Conservation (phyloP, 2,888 invertebrate species). For the Tetranychus piercei region DNA sequence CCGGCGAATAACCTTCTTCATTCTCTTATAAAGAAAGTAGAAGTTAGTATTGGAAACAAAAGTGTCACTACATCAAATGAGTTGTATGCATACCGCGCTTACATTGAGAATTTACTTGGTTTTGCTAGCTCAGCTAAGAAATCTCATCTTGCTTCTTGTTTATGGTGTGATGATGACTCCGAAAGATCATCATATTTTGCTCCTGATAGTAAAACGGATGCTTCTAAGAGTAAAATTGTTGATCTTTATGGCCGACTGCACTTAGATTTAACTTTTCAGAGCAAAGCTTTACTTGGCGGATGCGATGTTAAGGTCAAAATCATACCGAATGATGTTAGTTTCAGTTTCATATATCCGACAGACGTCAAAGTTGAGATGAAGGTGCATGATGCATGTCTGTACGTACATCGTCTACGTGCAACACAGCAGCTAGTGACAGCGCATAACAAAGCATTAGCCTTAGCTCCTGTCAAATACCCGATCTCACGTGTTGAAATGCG, state of each 20-base stretch:
- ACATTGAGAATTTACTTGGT: background rate
- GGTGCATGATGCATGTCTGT: slow-evolving; percentile 25
- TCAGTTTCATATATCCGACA: no score
- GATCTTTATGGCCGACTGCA: slow-evolving; percentile 20
- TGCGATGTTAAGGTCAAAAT: slow-evolving; percentile 18
- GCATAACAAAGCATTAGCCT: slow-evolving; percentile 26
- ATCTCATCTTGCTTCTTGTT: background rate
- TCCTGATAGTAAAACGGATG: background rate
- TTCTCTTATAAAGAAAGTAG: background rate
- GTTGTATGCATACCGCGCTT: background rate
- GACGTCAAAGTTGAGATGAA: slow-evolving; percentile 20
- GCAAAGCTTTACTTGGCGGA: slow-evolving; percentile 18
- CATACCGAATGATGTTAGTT: background rate
- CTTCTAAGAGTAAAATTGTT: background rate
- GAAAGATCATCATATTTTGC: background rate
- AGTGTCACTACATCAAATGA: background rate
- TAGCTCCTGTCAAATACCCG: slow-evolving; percentile 26
- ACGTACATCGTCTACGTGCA: slow-evolving; percentile 24
- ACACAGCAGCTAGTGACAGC: slow-evolving; percentile 27
- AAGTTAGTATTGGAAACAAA: background rate
- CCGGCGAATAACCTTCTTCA: background rate
- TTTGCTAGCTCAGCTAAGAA: background rate
- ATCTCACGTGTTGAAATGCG: slow-evolving; percentile 24
- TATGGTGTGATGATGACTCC: background rate
- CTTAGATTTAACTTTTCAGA: slow-evolving; percentile 19